These are phyloP conservation scores for Podocnemis expansa DNA, from an alignment of 2,113 vertebrate species.

Conservation along the genomic window DNA sequence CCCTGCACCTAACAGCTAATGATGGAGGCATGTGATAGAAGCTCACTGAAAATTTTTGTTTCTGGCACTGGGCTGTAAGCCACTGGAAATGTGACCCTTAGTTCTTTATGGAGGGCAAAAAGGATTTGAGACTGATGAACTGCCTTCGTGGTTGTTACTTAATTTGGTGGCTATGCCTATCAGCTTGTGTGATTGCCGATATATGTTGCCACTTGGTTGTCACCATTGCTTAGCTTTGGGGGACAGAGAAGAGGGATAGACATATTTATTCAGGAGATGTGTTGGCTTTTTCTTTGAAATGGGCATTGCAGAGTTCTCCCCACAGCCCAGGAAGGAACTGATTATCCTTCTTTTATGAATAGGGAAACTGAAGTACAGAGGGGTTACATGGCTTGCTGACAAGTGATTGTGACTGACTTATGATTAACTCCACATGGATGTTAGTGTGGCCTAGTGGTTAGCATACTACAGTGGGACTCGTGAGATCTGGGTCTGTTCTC, in stretches of 20 bases:
- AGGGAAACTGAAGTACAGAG: neutral
- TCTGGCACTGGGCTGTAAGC: neutral
- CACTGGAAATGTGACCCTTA: neutral
- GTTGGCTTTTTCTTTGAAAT: neutral
- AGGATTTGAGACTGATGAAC: neutral
- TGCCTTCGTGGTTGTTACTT: neutral
- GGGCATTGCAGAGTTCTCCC: neutral
- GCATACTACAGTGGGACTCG: neutral
- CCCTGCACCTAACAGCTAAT: neutral
- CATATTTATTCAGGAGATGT: neutral
- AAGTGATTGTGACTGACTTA: neutral
- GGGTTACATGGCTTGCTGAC: neutral
- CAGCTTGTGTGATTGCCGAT: neutral
- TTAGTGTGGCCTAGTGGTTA: neutral
- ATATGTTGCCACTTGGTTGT: neutral
- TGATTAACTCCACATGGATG: fast-evolving
- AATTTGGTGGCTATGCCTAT: neutral
- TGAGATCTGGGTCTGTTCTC: neutral
- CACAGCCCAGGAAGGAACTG: neutral
- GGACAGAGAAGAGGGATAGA: neutral
- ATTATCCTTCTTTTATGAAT: neutral
- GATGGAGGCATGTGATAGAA: neutral
- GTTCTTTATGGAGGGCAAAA: neutral
- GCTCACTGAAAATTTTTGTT: neutral
- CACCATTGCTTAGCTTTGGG: neutral